Percentiles rank a stretch among this genome's conserved stretches.
Evolutionary conservation across 2,113 vertebrate species (phyloP).

Genomic region (Plecotus auritus): DNA sequence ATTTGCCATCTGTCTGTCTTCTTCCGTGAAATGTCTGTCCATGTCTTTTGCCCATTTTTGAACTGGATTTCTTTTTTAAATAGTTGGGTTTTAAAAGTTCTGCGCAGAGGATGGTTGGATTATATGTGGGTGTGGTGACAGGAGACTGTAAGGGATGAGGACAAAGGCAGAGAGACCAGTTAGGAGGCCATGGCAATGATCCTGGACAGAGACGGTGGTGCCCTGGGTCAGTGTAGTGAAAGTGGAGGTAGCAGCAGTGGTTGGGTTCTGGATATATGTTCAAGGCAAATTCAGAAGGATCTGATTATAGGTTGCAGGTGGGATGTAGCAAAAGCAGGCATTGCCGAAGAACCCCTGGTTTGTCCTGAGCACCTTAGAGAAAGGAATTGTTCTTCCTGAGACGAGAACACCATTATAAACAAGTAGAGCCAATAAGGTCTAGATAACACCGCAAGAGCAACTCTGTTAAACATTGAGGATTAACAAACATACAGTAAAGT

Average conservation of each 20-base stretch:
- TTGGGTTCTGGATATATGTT: background rate
- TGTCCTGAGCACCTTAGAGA: background rate
- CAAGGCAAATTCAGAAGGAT: background rate
- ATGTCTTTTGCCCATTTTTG: background rate
- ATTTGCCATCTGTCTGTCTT: background rate
- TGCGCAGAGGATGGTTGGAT: background rate
- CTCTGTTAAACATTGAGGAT: background rate
- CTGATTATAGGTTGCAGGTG: background rate
- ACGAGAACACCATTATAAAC: background rate
- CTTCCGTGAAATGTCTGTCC: background rate
- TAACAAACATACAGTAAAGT: background rate
- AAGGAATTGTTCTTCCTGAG: background rate
- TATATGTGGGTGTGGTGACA: background rate
- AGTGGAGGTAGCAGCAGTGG: too few species aligned
- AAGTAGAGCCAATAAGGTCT: background rate
- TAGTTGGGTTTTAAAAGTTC: background rate
- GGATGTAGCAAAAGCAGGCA: background rate
- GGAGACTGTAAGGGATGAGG: background rate
- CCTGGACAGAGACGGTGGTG: background rate
- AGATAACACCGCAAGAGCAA: background rate
- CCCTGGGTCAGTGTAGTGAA: background rate
- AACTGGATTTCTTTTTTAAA: background rate
- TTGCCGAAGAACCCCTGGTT: background rate
- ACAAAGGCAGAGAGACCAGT: background rate
- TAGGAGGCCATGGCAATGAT: background rate